phyloP scores from a whole-genome alignment of 2,113 vertebrate genomes.

The Leucopsar rothschildi region DNA sequence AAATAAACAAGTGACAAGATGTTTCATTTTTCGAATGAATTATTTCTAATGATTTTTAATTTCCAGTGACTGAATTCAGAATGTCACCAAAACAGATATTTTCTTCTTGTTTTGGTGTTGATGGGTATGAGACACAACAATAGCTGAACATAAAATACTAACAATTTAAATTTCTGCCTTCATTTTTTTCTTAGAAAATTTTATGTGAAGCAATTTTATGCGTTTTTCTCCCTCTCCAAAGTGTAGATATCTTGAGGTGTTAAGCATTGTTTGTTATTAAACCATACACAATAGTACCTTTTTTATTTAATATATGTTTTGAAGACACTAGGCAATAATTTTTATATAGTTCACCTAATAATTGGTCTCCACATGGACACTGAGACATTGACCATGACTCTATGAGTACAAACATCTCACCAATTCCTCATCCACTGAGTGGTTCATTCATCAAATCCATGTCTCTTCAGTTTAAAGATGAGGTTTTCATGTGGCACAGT shows the following conservation, averaged over 20 bases:
- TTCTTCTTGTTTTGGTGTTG: not conserved
- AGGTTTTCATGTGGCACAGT: not conserved
- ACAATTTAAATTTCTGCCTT: not conserved
- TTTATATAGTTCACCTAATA: not conserved
- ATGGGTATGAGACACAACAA: not conserved
- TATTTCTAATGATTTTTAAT: not conserved
- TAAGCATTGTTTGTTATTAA: not conserved
- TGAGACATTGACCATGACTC: fast-evolving
- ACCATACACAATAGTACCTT: not conserved
- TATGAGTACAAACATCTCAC: not conserved
- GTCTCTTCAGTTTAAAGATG: not conserved
- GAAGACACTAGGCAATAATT: not conserved
- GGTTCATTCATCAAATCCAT: not conserved
- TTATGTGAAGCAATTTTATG: not conserved
- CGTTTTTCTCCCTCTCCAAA: not conserved
- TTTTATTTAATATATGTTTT: not conserved
- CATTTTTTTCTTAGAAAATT: not conserved
- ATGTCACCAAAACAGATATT: not conserved
- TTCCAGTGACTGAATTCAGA: not conserved
- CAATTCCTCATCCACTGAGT: not conserved
- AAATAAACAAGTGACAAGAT: not conserved
- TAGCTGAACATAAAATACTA: not conserved
- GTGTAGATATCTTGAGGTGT: not conserved
- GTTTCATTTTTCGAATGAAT: not conserved
- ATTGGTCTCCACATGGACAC: not conserved